Conservation (phyloP, 2,888 invertebrate species). For the Sialis fuliginosa region DNA sequence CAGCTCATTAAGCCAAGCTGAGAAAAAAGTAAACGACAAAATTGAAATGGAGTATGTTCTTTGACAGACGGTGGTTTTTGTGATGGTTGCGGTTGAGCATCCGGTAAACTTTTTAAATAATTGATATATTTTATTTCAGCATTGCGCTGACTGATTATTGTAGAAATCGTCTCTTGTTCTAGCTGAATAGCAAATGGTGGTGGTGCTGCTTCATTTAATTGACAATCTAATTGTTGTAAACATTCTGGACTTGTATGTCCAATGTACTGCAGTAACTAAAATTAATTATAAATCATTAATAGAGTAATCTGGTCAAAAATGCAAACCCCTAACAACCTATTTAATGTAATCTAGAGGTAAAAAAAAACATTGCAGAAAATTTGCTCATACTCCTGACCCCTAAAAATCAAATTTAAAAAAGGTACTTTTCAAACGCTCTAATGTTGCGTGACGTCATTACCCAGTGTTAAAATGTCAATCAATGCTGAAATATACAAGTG, state of each 20-base stretch:
- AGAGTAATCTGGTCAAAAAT: background rate
- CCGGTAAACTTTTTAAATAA: constrained; percentile 11
- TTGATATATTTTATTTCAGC: constrained; percentile 60
- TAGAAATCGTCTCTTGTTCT: constrained; percentile 73
- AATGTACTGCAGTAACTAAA: constrained; percentile 71
- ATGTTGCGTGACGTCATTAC: no score
- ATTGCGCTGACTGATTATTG: constrained; percentile 68
- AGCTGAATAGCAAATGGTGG: constrained; percentile 56
- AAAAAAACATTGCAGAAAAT: background rate
- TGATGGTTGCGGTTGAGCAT: background rate
- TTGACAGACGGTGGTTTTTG: constrained; percentile 8
- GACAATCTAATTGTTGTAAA: constrained; percentile 40
- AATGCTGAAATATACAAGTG: no score
- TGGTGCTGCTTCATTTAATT: constrained; percentile 62
- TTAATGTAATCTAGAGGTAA: no score
- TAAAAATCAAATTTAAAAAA: background rate
- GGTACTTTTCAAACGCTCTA: no score
- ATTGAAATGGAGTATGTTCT: constrained; percentile 45
- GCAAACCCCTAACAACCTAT: background rate
- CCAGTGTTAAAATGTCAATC: no score
- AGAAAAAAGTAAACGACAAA: constrained; percentile 74
- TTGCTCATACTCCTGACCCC: background rate
- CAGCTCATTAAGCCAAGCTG: constrained; percentile 83
- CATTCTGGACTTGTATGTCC: constrained; percentile 87
- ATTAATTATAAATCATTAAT: background rate